Percentiles rank a stretch among this genome's conserved stretches.
phyloP scores from a whole-genome alignment of 2,797 vertebrate species.

The Pampus argenteus region DNA sequence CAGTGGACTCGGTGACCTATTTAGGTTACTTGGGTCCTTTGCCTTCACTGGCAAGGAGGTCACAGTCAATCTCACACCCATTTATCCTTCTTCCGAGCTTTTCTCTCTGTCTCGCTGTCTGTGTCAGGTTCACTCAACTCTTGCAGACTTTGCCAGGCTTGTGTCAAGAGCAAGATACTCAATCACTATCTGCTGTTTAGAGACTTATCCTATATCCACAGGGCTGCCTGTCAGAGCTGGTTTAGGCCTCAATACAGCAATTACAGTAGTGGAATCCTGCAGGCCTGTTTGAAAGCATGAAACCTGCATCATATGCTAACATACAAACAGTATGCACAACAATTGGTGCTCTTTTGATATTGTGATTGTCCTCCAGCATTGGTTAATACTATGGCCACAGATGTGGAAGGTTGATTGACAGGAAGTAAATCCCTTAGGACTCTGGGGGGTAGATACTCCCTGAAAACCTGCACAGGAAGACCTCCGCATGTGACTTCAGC shows the following conservation, averaged over 20 bases:
- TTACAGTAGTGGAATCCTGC: conserved; percentile 30
- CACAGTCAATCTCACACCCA: conserved; percentile 46
- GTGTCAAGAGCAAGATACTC: conserved; percentile 64
- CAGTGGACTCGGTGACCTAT: conserved; percentile 40
- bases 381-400: conserved; percentile 29
- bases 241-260: conserved; percentile 31
- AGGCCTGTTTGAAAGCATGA: conserved; percentile 38
- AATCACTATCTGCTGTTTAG: conserved; percentile 57
- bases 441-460: conserved; percentile 22
- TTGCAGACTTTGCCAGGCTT: conserved; percentile 46
- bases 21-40: conserved; percentile 4
- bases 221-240: conserved; percentile 39
- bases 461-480: conserved; percentile 10
- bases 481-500: conserved; percentile 11
- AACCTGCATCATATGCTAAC: conserved; percentile 24
- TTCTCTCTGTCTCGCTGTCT: conserved; percentile 38
- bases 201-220: conserved; percentile 32
- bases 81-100: conserved; percentile 51
- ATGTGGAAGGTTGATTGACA: conserved; percentile 57
- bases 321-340: conserved; percentile 6
- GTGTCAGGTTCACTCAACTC: conserved; percentile 52
- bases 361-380: conserved; percentile 49
- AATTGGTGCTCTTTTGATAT: conserved; percentile 43
- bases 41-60: conserved; percentile 28
- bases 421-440: conserved; percentile 39